Base-by-base conservation (phyloP, 2,113 vertebrate species). In the Lontra canadensis region DNA sequence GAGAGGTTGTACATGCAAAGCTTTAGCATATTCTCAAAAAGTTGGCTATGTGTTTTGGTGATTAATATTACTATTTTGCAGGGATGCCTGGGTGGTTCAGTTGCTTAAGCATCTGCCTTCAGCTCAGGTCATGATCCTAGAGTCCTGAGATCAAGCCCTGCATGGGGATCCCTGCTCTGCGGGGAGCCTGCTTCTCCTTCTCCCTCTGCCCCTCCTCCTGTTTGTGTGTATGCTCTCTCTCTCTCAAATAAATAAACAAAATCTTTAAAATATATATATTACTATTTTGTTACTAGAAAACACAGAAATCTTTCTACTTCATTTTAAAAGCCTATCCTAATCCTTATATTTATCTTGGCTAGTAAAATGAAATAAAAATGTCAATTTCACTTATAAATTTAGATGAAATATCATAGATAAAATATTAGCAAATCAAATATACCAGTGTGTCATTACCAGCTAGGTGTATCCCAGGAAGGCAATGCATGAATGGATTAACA, bases 401-500 rank as follows among this genome's bases (percentile, higher is more conserved):
- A 95, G 84, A 83, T 90, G 23, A 85, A 67, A 85, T 71, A 34
- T 21, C 26, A 13, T 55, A 92, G 80, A 94, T 94, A 96, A 96
- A 95, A 90, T 79, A 67, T 92, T 71, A 94, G 49, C 44, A 81
- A 96, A 88, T 83, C 21, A 96, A 94, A 95, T 89, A 65, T 1
- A 84, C 20, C 36, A 80, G 49, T 81, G 31, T 88, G 63, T 88
- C 63, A 84, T 96, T 97, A 94, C 39, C 49, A 97, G 36, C 26
- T 80, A 96, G 55, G 2, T 52, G 5, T 92, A 88, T 90, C 94
- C 67, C 52, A 76, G 84, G 73, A 84, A 94, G 78, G 36, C 26
- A 92, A 73, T 73, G 11, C 20, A n/a, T 85, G 82, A 96, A 94
- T 82, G 76, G 81, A 90, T 95, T 97, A 96, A 57, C 69, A 95